A percentile compares a stretch with the other conserved stretches of the same genome.
These are phyloP conservation scores for Crotalus horridus DNA, from an alignment of 2,113 vertebrate species.

Conservation along the genomic window DNA sequence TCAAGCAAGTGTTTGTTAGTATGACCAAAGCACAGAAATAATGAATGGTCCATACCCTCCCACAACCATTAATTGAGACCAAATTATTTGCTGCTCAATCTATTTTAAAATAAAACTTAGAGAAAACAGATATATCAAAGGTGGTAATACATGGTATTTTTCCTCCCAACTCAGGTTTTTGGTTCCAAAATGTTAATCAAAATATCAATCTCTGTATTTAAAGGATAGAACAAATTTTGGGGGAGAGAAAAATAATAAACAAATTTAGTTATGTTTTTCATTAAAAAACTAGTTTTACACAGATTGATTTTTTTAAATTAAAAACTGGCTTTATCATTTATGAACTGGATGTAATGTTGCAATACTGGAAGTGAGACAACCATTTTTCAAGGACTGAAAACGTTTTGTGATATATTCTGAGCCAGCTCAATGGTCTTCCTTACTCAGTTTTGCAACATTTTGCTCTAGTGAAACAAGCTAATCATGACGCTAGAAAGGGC, in stretches of 20 bases:
- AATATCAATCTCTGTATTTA: not conserved
- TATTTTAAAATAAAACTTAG: not conserved
- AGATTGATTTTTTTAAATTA: not conserved
- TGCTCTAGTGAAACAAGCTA: not conserved
- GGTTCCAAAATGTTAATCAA: not conserved
- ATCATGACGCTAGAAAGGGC: not conserved
- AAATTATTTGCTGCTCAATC: constrained; percentile 10
- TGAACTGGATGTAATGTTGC: not conserved
- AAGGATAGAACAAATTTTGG: not conserved
- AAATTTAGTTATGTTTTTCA: not conserved
- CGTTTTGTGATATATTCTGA: not conserved
- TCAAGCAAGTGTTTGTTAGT: constrained; percentile 5
- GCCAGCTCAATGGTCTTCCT: not conserved
- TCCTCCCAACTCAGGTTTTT: not conserved
- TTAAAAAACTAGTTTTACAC: not conserved
- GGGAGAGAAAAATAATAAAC: not conserved
- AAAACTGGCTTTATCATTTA: not conserved
- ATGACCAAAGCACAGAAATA: not conserved
- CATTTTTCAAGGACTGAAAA: not conserved
- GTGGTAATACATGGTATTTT: not conserved
- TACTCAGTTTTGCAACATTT: not conserved
- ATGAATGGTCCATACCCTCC: not conserved
- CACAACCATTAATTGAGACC: not conserved
- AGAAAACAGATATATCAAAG: not conserved
- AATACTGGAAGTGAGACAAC: not conserved